Percentiles rank a stretch among this genome's conserved stretches.
These are phyloP conservation scores for Lordiphosa collinella DNA, from an alignment of 1,140 invertebrate genomes.

Conservation along the genomic window DNA sequence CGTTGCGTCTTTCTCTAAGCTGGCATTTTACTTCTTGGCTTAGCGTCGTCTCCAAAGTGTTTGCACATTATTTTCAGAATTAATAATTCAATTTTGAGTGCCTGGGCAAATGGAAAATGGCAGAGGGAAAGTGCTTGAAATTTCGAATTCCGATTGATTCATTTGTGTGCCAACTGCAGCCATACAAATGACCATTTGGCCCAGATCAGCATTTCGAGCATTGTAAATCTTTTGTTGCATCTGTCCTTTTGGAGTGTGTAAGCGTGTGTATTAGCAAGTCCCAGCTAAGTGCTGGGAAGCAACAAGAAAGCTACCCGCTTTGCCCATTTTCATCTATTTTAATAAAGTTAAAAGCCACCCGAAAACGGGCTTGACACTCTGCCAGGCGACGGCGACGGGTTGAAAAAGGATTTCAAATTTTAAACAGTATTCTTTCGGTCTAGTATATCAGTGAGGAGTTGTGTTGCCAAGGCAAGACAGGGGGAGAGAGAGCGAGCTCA, in stretches of 20 bases:
- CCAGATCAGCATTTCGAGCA: conserved; percentile 20
- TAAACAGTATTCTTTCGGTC: conserved; percentile 34
- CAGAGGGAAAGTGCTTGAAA: conserved; percentile 13
- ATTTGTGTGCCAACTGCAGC: conserved; percentile 41
- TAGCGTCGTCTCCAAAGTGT: conserved; percentile 33
- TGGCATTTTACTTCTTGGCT: conserved; percentile 39
- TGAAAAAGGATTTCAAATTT: conserved; percentile 38
- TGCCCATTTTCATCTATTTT: conserved; percentile 48
- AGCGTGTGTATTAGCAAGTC: conserved; percentile 40
- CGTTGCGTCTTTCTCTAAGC: conserved; percentile 21
- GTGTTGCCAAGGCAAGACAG: conserved; percentile 8
- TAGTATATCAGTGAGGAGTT: conserved; percentile 30
- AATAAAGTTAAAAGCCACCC: conserved; percentile 68
- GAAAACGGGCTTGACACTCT: conserved; percentile 42
- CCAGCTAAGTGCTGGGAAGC: conserved; percentile 29
- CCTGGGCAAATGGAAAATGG: conserved; percentile 6
- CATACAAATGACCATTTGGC: conserved; percentile 4
- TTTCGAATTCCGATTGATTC: conserved; percentile 45
- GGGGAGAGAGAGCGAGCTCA: conserved; percentile 13
- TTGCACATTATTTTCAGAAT: conserved; percentile 41
- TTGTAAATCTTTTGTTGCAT: conserved; percentile 51
- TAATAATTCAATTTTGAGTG: conserved; percentile 46
- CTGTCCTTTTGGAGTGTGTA: neutral
- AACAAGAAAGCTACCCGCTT: neutral
- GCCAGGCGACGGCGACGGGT: conserved; percentile 23